phyloP scores from a whole-genome alignment of 2,113 vertebrate genomes.

The Corvus cornix region DNA sequence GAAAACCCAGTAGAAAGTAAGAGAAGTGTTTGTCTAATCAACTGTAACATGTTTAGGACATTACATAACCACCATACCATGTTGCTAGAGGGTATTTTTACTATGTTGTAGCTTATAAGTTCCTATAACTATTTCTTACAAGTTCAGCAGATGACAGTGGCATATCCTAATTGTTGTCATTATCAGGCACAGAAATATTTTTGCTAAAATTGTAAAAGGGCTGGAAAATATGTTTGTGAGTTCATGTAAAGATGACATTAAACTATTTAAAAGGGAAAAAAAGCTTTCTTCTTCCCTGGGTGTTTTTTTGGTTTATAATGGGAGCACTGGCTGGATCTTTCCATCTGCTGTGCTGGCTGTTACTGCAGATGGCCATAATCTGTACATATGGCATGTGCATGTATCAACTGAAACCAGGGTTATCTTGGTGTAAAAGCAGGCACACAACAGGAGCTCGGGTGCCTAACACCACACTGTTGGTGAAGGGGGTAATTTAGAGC shows the following conservation, averaged over 20 bases:
- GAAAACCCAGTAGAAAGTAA: neutral
- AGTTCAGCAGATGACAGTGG: neutral
- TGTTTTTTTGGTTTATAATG: neutral
- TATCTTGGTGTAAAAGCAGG: neutral
- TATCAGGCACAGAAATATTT: neutral
- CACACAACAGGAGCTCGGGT: neutral
- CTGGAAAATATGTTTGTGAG: neutral
- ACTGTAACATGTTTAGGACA: neutral
- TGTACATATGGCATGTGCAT: neutral
- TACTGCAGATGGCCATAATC: slow-evolving; percentile 26
- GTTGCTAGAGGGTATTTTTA: neutral
- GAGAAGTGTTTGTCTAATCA: neutral
- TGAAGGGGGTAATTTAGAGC: neutral
- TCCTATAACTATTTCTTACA: neutral
- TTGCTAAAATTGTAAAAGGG: neutral
- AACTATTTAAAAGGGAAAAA: slow-evolving; percentile 8
- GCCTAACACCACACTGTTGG: neutral
- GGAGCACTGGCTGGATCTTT: slow-evolving; percentile 9
- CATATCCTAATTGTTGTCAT: neutral
- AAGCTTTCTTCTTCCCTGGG: neutral
- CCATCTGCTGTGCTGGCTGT: slow-evolving; percentile 26
- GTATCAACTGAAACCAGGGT: neutral
- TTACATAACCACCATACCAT: neutral
- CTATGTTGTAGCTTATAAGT: neutral
- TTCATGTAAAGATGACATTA: neutral